These are phyloP conservation scores for Notothenia rossii DNA, from an alignment of 2,113 vertebrate species.

Conservation along the genomic window DNA sequence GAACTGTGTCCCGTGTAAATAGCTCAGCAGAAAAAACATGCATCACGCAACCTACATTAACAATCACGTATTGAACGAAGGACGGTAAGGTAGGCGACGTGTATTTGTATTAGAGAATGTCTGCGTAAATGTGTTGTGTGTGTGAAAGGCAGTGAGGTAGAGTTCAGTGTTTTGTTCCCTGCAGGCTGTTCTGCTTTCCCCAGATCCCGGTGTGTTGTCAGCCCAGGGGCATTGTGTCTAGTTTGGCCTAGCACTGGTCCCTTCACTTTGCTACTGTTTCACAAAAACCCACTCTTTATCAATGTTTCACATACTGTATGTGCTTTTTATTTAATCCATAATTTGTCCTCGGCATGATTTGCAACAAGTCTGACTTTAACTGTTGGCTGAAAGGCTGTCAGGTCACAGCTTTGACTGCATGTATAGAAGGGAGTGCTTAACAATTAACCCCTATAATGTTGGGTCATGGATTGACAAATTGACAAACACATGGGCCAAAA, in stretches of 20 bases:
- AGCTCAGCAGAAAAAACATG: too few species aligned
- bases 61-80: too few species aligned
- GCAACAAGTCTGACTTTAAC: neutral
- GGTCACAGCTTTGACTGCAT: neutral
- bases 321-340: neutral
- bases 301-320: neutral
- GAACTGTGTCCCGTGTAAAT: neutral
- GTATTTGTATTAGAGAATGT: neutral
- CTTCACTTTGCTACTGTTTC: neutral
- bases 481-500: neutral
- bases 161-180: conserved; percentile 37
- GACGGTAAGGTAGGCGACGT: neutral
- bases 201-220: conserved; percentile 39
- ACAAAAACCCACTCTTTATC: conserved; percentile 2
- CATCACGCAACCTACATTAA: too few species aligned
- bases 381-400: neutral
- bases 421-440: neutral
- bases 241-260: conserved; percentile 36
- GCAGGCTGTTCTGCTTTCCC: conserved; percentile 59
- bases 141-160: neutral
- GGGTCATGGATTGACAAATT: neutral
- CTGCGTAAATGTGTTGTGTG: neutral
- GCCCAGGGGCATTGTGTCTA: conserved; percentile 53
- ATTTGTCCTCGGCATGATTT: neutral
- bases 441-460: neutral